Evolutionary conservation across 1,140 invertebrate genomes (phyloP).

Genomic region (Leptinotarsa defecta): DNA sequence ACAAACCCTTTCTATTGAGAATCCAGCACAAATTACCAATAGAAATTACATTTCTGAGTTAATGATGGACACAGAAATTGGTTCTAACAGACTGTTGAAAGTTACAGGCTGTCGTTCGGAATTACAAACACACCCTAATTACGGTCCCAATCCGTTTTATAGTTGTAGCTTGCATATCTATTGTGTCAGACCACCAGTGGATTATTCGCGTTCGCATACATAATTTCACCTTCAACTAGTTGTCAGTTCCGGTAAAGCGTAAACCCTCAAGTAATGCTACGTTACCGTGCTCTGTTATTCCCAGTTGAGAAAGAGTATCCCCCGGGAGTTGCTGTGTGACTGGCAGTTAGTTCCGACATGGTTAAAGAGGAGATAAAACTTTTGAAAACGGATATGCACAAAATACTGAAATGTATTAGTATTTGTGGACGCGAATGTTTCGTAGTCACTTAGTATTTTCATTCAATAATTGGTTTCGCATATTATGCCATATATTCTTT

Average conservation of each 20-base stretch:
- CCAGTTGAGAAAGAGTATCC: not conserved
- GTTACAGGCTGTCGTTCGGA: not conserved
- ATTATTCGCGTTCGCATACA: not conserved
- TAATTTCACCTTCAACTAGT: constrained; percentile 3
- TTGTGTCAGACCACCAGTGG: not conserved
- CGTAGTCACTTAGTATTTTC: too few species aligned
- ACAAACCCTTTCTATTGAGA: too few species aligned
- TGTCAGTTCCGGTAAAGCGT: not conserved
- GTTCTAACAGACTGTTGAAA: not conserved
- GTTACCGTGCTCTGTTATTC: not conserved
- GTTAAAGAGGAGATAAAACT: not conserved
- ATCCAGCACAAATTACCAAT: too few species aligned
- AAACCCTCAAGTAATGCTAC: not conserved
- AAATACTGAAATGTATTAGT: too few species aligned
- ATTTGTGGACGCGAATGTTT: too few species aligned
- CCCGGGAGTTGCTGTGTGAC: not conserved
- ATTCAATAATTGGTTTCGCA: too few species aligned
- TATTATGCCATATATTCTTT: too few species aligned
- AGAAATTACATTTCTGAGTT: too few species aligned
- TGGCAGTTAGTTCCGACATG: not conserved
- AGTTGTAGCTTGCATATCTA: not conserved
- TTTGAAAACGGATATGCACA: too few species aligned
- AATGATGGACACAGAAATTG: too few species aligned
- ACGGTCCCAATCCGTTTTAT: not conserved
- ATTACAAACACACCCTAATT: not conserved